phyloP scores from a whole-genome alignment of 2,113 vertebrate species.

The Catharus minimus region DNA sequence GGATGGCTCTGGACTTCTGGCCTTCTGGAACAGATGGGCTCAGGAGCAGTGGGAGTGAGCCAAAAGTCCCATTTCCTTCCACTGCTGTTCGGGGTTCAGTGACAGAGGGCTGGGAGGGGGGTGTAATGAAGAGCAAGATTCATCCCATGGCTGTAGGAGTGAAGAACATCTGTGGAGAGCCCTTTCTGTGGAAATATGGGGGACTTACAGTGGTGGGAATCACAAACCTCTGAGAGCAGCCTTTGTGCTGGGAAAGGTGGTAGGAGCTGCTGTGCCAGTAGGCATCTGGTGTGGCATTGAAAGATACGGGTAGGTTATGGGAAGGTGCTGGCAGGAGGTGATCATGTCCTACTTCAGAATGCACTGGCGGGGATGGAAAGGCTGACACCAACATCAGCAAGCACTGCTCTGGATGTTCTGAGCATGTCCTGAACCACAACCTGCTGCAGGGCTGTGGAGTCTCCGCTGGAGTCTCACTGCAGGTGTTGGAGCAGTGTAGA shows the following conservation, averaged over 20 bases:
- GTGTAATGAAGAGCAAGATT: background rate
- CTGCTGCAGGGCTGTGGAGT: background rate
- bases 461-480: background rate
- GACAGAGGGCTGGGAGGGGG: background rate
- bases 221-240: background rate
- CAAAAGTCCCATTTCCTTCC: background rate
- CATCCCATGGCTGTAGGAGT: background rate
- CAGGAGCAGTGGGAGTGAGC: background rate
- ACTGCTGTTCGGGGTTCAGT: background rate
- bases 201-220: background rate
- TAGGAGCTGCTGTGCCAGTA: background rate
- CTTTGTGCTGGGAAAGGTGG: background rate
- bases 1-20: background rate
- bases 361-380: background rate
- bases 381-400: background rate
- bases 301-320: background rate
- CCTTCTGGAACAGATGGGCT: background rate
- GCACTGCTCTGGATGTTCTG: fast-evolving
- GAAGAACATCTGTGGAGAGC: background rate
- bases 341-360: background rate
- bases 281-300: background rate
- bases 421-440: background rate
- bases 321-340: background rate
- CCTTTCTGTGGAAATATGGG: background rate
- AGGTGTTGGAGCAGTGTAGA: background rate